Evolutionary conservation across 2,113 vertebrate species (phyloP), one percentile per base, ranked within the genome.

Genomic region (Hiodon alosoides): DNA sequence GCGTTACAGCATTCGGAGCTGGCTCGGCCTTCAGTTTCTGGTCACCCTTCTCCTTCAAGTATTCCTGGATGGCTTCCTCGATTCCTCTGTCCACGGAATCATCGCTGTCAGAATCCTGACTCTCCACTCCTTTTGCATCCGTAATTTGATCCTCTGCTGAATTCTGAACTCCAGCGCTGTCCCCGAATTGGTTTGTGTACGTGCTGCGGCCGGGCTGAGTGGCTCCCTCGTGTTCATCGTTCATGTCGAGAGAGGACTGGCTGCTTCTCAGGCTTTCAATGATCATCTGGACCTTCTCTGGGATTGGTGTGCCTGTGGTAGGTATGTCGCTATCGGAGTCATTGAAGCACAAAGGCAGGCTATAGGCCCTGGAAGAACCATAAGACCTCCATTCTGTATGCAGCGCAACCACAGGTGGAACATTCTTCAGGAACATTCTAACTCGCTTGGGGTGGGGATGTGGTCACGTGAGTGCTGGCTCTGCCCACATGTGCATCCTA

Each of bases 351-450:
- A 90, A 67, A 0, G 95, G 93, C 71, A 94, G 91, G 83, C 93
- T 92, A 91, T 85, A 95, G 89, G 85, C 90, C 81, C 90, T 90
- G 2, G 91, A 81, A 0, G 87, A 86, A 73, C 92, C 87, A 71
- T 94, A 94, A 77, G 93, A 86, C 81, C 94, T 93, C 97, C 96
- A 99, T 90, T 93, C 89, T 59, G 93, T 92, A 86, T 91, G 94
- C 80, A 96, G 93, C 85, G 91, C 90, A 86, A 92, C 90, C 81
- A 94, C 86, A 89, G 95, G 94, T 83, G 93, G 89, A 73, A 91
- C 89, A 71, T 95, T 95, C 94, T 96, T 94, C 89, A 99, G 92
- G 89, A 96, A 98, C 97, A 99, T 99, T 92, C 93, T 96, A 94
- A 89, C 92, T 81, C 87, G 70, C 75, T 74, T 65, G 74, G 79